Base-by-base conservation (phyloP, 2,797 vertebrate genomes). In the Eupleurogrammus muticus region DNA sequence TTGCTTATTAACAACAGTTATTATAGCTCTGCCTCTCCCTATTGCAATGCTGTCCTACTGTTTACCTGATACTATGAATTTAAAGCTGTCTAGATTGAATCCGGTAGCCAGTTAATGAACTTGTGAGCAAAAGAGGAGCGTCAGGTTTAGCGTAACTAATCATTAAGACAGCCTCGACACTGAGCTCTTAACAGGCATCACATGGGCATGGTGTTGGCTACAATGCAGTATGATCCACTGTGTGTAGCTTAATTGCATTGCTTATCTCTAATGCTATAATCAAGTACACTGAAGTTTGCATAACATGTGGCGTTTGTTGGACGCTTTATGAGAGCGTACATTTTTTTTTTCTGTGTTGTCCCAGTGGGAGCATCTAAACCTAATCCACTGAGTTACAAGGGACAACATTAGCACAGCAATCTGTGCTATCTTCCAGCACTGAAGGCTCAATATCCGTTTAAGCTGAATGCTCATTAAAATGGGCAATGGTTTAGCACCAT, bases 251-350 rank as follows among this genome's bases (percentile, higher is more conserved):
- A 87, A 88, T 91, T 85, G 80, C 81, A 69, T 73, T 80, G 75
- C 78, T 90, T 85, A 90, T 89, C 87, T 77, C 53, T 81, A 80
- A 79, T 69, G 42, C 80, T 59, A 77, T 83, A 79, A 89, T 87
- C 79, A 87, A 75, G 61, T 64, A 67, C 52, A 71, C 69, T 56
- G 53, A 77, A 52, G 68, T 84, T 83, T 89, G 75, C 51, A 59
- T 80, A 83, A 79, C 58, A 83, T 82, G 85, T 73, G 61, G 54
- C 73, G 75, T 84, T 83, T 64, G 64, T 67, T 60, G 65, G 64
- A 66, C 9, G 44, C 80, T 73, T 85, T 73, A 57, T 66, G 77
- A 70, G 50, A 70, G 58, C 66, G 56, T 62, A 36, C 55, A 36
- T 66, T 47, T 60, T 70, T 75, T 55, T 62, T 52, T 52, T 62